Conservation (phyloP, 2,888 invertebrate genomes). For the Drosophila peninsularis region DNA sequence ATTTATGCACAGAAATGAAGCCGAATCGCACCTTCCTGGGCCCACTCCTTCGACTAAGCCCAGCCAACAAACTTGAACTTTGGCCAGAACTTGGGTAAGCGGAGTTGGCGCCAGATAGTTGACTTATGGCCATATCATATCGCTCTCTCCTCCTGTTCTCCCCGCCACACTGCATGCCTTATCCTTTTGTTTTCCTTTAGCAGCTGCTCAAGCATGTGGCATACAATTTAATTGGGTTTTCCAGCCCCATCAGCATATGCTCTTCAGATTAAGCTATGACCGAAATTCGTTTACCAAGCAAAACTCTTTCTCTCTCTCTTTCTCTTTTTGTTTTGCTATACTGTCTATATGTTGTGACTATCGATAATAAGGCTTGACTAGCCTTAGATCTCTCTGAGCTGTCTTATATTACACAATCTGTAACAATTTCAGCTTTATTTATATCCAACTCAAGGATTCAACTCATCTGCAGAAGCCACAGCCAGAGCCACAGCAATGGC, state of each 20-base stretch:
- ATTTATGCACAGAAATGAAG: conserved; percentile 63
- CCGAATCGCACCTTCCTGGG: conserved; percentile 14
- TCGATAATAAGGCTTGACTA: neutral
- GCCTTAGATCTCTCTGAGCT: neutral
- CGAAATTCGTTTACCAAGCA: neutral
- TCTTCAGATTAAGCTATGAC: conserved; percentile 18
- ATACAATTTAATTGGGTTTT: conserved; percentile 47
- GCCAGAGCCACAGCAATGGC: conserved; percentile 4
- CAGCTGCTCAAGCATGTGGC: conserved; percentile 34
- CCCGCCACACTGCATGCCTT: neutral
- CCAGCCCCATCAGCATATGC: conserved; percentile 34
- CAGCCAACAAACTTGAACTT: conserved; percentile 45
- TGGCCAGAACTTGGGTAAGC: conserved; percentile 36
- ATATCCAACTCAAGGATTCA: neutral
- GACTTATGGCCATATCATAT: conserved; percentile 61
- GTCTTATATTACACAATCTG: neutral
- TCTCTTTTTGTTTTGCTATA: neutral
- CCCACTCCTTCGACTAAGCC: neutral
- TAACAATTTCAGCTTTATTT: neutral
- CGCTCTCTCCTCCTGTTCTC: neutral
- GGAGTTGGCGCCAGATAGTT: conserved; percentile 45
- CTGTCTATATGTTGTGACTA: neutral
- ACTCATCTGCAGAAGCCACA: conserved; percentile 1
- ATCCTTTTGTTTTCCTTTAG: conserved; percentile 18
- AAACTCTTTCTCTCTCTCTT: too few relatives aligned